phyloP scores from a whole-genome alignment of 2,113 vertebrate genomes.

The Ammospiza caudacuta region DNA sequence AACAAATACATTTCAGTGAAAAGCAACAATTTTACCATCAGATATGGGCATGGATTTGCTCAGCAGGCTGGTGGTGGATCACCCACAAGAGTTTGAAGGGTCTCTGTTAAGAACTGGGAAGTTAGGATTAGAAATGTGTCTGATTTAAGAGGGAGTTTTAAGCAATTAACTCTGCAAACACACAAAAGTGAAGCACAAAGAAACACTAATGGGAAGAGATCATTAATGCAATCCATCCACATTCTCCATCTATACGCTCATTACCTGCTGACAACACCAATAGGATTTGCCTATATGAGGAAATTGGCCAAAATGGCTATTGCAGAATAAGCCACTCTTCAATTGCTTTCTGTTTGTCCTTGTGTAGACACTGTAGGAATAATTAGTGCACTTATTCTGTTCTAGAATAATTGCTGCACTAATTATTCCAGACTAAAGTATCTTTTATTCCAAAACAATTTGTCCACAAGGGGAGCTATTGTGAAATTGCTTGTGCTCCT shows the following conservation, averaged over 20 bases:
- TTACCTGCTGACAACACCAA: constrained; percentile 68
- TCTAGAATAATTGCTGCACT: constrained; percentile 54
- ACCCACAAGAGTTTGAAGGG: constrained; percentile 36
- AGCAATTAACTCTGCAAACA: constrained; percentile 63
- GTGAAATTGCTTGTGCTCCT: constrained; percentile 25
- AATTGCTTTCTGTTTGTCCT: constrained; percentile 54
- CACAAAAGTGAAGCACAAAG: constrained; percentile 65
- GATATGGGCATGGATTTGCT: neutral
- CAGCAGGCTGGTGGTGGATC: neutral
- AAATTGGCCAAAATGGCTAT: constrained; percentile 57
- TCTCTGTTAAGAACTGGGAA: constrained; percentile 12
- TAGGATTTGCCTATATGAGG: constrained; percentile 56
- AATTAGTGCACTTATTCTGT: constrained; percentile 54
- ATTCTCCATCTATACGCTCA: constrained; percentile 57
- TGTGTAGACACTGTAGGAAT: constrained; percentile 62
- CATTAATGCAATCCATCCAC: constrained; percentile 62
- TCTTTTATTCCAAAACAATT: constrained; percentile 58
- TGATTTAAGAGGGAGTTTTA: constrained; percentile 47
- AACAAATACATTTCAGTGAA: neutral
- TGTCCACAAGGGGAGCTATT: constrained; percentile 68
- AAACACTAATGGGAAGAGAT: constrained; percentile 63
- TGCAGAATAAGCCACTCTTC: constrained; percentile 56
- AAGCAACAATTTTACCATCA: neutral
- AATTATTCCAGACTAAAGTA: constrained; percentile 63
- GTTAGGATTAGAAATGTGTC: constrained; percentile 48